These are phyloP conservation scores for Sinelater perroti DNA, from an alignment of 2,888 invertebrate species.

Conservation along the genomic window DNA sequence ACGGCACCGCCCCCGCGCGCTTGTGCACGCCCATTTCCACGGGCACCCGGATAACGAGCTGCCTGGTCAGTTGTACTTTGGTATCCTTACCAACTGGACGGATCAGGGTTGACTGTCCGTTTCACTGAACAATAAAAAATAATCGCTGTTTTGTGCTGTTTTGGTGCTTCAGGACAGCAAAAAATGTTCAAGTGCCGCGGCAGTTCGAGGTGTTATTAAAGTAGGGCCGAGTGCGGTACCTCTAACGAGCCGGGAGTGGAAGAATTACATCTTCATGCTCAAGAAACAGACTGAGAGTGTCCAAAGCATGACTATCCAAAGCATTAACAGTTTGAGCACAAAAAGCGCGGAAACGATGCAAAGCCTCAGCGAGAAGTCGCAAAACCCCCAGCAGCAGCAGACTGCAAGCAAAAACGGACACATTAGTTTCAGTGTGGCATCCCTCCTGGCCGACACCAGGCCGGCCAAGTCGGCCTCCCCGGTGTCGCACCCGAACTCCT, in stretches of 20 bases:
- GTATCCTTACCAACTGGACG: constrained; percentile 39
- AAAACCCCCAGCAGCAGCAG: constrained; percentile 44
- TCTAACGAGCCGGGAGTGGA: constrained; percentile 10
- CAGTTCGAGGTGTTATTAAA: constrained; percentile 18
- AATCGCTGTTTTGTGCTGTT: constrained; percentile 8
- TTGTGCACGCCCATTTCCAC: constrained; percentile 33
- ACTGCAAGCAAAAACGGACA: constrained; percentile 67
- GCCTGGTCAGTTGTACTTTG: constrained; percentile 45
- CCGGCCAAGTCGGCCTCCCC: constrained; percentile 63
- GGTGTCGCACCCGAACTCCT: constrained; percentile 61
- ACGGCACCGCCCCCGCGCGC: constrained; percentile 7
- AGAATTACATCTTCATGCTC: constrained; percentile 64
- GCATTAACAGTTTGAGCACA: constrained; percentile 57
- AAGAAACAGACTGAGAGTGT: constrained; percentile 65
- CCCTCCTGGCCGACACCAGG: constrained; percentile 84
- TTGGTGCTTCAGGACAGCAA: constrained; percentile 3
- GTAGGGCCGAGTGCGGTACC: too few species aligned
- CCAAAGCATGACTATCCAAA: constrained; percentile 76
- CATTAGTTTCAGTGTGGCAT: constrained; percentile 88
- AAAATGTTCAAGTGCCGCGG: constrained; percentile 30
- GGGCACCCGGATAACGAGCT: constrained; percentile 33
- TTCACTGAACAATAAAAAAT: neutral
- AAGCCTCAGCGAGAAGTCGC: constrained; percentile 38
- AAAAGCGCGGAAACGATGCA: constrained; percentile 58
- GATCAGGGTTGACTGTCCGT: constrained; percentile 18